Evolutionary conservation across 2,888 invertebrate genomes (phyloP), one percentile per base, ranked within the genome.

Genomic region (Adelphocoris suturalis): DNA sequence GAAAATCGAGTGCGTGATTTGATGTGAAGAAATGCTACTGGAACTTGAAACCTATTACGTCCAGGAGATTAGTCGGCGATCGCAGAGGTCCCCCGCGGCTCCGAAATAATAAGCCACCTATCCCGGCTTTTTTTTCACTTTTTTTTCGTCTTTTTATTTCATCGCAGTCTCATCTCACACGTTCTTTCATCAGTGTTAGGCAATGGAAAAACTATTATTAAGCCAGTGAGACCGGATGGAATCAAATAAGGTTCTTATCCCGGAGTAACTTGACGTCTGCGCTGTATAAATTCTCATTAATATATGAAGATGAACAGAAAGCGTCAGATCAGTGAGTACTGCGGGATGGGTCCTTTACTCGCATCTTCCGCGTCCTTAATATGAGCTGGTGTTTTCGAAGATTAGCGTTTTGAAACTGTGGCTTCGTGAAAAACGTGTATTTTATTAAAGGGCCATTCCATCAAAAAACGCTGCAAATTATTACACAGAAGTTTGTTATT

Each of bases 1-100:
- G 76, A 46, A 27, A 86, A 76, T 86, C 75, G 47, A 61, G 55
- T 68, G 78, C 27, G 88, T 88, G 80, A 88, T 88, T 88, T 88
- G 78, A 88, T 88, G 88, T 78, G 88, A 78, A 88, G 88, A 80
- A n/a, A 76, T 88, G 88, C 88, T 88, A 88, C 88, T 88, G 88
- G 88, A 88, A 78, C 46, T 55, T 88, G 88, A 78, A 78, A 78
- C 88, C 88, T 55, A 88, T 88, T 88, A 88, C 78, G 80, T 55
- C 48, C 47, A 0, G 86, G 86, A 88, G 78, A 88, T 88, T 78
- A 88, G 88, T 14, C 86, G 47, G 86, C 68, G 86, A 86, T 86
- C 86, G 46, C 48, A 78, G 55, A 78, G 88, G 78, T 57, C 52
- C 88, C 78, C 88, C 46, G 55, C 88, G 85, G 85, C 85, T 85